A percentile compares a stretch with the other conserved stretches of the same genome.
phyloP scores from a whole-genome alignment of 2,797 vertebrate species.

The Peromyscus attwateri region DNA sequence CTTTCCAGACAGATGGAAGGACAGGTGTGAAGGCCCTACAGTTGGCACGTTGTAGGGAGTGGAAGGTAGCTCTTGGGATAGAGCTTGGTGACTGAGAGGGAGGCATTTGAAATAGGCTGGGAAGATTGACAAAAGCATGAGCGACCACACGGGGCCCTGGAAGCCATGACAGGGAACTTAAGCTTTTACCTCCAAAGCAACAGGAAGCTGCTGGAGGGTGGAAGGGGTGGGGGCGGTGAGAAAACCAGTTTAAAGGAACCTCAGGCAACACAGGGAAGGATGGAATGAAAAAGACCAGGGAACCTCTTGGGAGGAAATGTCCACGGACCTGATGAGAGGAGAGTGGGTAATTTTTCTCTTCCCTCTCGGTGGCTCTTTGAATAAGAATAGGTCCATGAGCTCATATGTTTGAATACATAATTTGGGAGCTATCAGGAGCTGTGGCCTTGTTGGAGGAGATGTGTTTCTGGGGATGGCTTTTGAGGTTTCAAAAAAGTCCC shows the following conservation, averaged over 20 bases:
- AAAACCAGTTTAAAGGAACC: background rate
- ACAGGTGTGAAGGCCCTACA: constrained; percentile 27
- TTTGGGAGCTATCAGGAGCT: background rate
- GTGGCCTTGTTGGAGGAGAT: background rate
- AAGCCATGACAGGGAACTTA: background rate
- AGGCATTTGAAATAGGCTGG: background rate
- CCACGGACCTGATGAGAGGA: background rate
- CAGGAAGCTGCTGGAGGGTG: background rate
- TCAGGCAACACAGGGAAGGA: background rate
- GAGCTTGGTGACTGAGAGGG: background rate
- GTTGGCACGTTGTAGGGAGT: background rate
- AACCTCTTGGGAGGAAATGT: background rate
- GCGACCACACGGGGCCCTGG: background rate
- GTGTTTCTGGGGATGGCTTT: background rate
- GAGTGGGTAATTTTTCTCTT: background rate
- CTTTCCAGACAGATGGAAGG: constrained; percentile 65
- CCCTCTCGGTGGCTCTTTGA: background rate
- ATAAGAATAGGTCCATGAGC: background rate
- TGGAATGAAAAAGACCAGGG: background rate
- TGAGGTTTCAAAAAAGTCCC: background rate
- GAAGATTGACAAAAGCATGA: background rate
- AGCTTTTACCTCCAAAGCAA: background rate
- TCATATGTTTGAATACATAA: background rate
- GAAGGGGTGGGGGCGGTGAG: background rate
- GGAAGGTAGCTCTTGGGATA: background rate